A percentile compares a stretch with the other conserved stretches of the same genome.
These are phyloP conservation scores for Euborellia annulipes DNA, from an alignment of 1,140 invertebrate species.

Conservation along the genomic window DNA sequence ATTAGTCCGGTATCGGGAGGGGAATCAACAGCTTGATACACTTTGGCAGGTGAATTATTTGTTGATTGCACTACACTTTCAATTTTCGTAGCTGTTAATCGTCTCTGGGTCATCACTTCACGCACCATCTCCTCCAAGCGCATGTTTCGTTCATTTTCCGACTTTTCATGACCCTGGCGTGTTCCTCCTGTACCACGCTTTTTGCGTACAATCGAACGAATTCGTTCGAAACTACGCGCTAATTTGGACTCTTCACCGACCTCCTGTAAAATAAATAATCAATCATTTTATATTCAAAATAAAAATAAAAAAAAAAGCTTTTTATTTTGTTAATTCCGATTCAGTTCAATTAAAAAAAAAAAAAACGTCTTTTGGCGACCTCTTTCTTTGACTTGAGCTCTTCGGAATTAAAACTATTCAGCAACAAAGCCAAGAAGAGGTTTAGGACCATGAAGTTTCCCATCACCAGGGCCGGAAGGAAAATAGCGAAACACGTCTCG, in stretches of 20 bases:
- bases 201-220: slow-evolving; percentile 60
- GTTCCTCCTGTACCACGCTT: slow-evolving; percentile 30
- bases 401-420: slow-evolving; percentile 92
- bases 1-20: too few species aligned
- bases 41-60: too few species aligned
- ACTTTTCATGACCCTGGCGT: slow-evolving; percentile 42
- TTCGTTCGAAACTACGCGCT: slow-evolving; percentile 63
- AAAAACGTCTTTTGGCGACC: too few species aligned
- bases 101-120: slow-evolving; percentile 40
- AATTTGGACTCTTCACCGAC: slow-evolving; percentile 71
- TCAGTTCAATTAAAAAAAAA: too few species aligned
- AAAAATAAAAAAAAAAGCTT: too few species aligned
- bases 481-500: slow-evolving; percentile 73
- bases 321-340: too few species aligned
- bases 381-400: slow-evolving; percentile 81
- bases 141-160: slow-evolving; percentile 50
- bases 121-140: slow-evolving; percentile 59
- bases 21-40: too few species aligned
- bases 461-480: slow-evolving; percentile 77
- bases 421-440: slow-evolving; percentile 89
- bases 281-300: too few species aligned
- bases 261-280: slow-evolving; percentile 35
- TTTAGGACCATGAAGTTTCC: slow-evolving; percentile 93
- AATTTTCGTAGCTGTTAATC: neutral
- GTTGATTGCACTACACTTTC: too few species aligned